Evolutionary conservation across 1,140 invertebrate species (phyloP), one percentile per base, ranked within the genome.

Genomic region (Arctopsyche grandis): DNA sequence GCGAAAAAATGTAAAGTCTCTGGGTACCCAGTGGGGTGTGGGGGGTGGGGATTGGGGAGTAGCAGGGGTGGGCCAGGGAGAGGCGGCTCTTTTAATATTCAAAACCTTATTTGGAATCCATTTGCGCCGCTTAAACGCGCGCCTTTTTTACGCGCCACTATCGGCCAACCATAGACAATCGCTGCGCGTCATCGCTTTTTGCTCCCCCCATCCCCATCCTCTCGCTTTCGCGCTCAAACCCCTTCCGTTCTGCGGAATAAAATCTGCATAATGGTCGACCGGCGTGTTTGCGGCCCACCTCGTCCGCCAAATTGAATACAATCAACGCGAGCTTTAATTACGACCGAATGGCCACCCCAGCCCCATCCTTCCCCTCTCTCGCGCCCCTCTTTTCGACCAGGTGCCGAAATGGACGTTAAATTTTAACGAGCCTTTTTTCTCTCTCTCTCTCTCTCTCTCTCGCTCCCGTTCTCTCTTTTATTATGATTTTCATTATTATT

Each of bases 1-100:
- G 80, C 80, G 80, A 81, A 81, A 81, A 81, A 81, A 81, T 81
- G 80, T 79, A 81, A 81, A 81, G 75, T 81, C 56, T 48, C 56
- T n/a, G n/a, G n/a, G n/a, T 71, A 78, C 79, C 76, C 60, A 26
- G 26, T 29, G 29, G 29, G 29, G 29, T 38, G 29, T 38, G 29
- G 29, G 7, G 29, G 21, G 38, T 44, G 69, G 14, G 38, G 26
- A 29, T 5, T 9, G 63, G 16, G 58, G 58, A 19, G 21, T 19
- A 71, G 24, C 5, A 71, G 38, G 22, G 69, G 24, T 26, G 24
- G 69, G 9, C 24, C 24, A 19, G 16, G 48, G 75, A 77, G 38
- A 14, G 69, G 43, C 38, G n/a, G n/a, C n/a, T n/a, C 77, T 44
- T 73, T 81, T 81, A 81, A 81, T 76, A 81, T 81, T 81, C 80